These are phyloP conservation scores for Brienomyrus longianalis DNA, from an alignment of 2,113 vertebrate species.

Conservation along the genomic window DNA sequence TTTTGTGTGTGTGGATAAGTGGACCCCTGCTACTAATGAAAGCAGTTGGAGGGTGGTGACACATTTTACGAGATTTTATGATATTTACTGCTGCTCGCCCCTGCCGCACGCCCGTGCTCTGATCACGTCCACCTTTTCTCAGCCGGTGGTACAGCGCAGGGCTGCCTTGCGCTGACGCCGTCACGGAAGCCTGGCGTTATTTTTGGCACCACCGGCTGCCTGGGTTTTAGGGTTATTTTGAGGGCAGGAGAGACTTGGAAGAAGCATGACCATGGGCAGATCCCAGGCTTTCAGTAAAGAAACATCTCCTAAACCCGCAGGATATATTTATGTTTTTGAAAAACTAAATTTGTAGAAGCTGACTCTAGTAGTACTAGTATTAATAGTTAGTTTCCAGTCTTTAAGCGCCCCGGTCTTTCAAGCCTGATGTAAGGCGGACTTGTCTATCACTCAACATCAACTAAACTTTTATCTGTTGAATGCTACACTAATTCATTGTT, in stretches of 20 bases:
- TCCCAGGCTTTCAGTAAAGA: background rate
- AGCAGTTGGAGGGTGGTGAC: background rate
- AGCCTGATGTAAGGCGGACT: background rate
- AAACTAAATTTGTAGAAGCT: background rate
- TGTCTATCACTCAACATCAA: background rate
- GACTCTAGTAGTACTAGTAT: background rate
- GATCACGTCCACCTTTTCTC: background rate
- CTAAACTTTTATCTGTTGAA: background rate
- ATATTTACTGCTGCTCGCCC: background rate
- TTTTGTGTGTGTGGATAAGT: conserved; percentile 5
- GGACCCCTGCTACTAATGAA: background rate
- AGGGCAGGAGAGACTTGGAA: background rate
- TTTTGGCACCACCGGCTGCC: background rate
- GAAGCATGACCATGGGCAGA: background rate
- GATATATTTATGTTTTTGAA: background rate
- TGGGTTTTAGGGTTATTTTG: background rate
- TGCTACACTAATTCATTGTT: background rate
- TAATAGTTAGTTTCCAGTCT: background rate
- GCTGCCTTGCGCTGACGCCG: background rate
- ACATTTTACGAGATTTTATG: background rate
- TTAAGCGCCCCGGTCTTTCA: background rate
- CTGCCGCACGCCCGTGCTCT: background rate
- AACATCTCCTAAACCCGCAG: background rate
- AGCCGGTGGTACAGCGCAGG: background rate
- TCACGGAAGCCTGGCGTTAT: background rate